phyloP scores from a whole-genome alignment of 2,113 vertebrate species.

The Rana temporaria region DNA sequence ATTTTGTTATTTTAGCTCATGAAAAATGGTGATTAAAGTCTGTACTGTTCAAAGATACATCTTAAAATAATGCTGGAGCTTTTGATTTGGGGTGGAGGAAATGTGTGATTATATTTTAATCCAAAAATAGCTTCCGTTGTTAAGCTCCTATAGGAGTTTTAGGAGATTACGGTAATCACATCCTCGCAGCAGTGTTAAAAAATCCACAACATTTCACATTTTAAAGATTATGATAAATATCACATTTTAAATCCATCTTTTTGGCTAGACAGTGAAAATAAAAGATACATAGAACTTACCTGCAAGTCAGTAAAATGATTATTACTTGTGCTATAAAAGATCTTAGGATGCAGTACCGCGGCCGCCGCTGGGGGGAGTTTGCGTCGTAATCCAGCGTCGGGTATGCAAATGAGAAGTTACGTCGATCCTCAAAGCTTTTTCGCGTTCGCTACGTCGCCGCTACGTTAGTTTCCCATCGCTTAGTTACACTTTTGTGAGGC shows the following conservation, averaged over 20 bases:
- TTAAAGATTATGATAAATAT: not conserved
- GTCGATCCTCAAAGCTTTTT: no score
- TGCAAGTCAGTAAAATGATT: not conserved
- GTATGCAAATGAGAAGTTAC: no score
- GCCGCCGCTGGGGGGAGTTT: no score
- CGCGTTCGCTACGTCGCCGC: no score
- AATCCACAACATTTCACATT: not conserved
- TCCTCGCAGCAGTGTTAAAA: not conserved
- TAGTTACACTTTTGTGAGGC: no score
- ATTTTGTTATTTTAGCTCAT: no score
- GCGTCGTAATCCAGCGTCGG: no score
- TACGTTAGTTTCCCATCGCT: no score
- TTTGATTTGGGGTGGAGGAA: not conserved
- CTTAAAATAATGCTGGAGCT: not conserved
- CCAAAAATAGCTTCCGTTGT: constrained; percentile 17
- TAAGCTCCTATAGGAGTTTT: constrained; percentile 19
- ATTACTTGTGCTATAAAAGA: no score
- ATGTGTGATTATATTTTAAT: constrained; percentile 15
- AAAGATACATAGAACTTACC: not conserved
- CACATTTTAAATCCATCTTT: not conserved
- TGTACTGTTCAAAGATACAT: not conserved
- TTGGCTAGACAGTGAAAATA: not conserved
- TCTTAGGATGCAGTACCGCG: no score
- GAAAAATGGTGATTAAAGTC: not conserved
- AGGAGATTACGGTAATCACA: constrained; percentile 34